These are phyloP conservation scores for Minunthozetes semirufus DNA, from an alignment of 2,888 invertebrate species.

Conservation along the genomic window DNA sequence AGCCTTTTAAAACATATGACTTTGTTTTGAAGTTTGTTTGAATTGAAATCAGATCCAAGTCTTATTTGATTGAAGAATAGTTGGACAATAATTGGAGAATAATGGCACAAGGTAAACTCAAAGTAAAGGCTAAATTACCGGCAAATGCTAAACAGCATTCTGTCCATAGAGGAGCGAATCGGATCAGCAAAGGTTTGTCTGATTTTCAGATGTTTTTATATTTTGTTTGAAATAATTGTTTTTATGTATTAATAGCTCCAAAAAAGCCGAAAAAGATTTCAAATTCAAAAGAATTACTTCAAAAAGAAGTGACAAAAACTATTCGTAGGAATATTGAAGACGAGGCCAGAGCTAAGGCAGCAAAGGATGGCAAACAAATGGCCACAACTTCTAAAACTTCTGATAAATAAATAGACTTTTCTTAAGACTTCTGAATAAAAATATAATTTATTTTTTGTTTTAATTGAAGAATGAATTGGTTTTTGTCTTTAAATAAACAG, in stretches of 20 bases:
- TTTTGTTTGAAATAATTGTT: background rate
- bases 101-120: conserved; percentile 37
- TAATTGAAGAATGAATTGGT: too few species aligned
- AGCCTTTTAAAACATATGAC: too few species aligned
- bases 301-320: conserved; percentile 35
- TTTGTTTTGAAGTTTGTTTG: too few species aligned
- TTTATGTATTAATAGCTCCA: conserved; percentile 22
- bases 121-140: conserved; percentile 33
- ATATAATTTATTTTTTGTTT: too few species aligned
- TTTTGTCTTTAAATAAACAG: too few species aligned
- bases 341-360: conserved; percentile 29
- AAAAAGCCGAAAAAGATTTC: conserved; percentile 26
- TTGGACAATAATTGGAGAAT: background rate
- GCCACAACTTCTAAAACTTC: conserved; percentile 16
- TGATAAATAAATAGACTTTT: too few species aligned
- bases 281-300: conserved; percentile 14
- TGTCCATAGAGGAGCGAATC: conserved; percentile 31
- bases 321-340: conserved; percentile 35
- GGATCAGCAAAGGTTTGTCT: conserved; percentile 17
- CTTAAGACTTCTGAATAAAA: too few species aligned
- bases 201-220: background rate
- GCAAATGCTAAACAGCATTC: conserved; percentile 22
- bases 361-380: conserved; percentile 29
- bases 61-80: background rate
- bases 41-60: too few species aligned